These are phyloP conservation scores for Apodemus sylvaticus DNA, from an alignment of 2,113 vertebrate genomes.

Conservation along the genomic window DNA sequence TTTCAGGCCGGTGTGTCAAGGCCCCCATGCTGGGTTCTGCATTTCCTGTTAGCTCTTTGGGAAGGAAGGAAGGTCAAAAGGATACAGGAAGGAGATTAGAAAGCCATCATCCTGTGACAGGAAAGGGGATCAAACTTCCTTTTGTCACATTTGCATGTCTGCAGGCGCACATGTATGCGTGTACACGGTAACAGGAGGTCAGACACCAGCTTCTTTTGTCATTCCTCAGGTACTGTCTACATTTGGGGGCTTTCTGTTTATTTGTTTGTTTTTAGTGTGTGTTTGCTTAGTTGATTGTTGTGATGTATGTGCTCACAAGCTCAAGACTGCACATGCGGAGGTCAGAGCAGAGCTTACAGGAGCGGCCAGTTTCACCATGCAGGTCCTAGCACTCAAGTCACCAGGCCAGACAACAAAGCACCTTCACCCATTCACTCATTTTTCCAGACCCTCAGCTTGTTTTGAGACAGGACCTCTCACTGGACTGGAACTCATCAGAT, in stretches of 20 bases:
- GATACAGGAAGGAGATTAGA: conserved; percentile 58
- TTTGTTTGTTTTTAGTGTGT: not conserved
- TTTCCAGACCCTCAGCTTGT: not conserved
- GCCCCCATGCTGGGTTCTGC: conserved; percentile 64
- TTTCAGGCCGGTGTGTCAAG: conserved; percentile 71
- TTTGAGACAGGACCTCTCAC: not conserved
- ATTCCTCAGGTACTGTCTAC: not conserved
- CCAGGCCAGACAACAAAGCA: not conserved
- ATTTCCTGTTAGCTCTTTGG: conserved; percentile 76
- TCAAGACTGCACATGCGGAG: no score
- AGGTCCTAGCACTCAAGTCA: no score
- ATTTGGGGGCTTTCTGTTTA: no score
- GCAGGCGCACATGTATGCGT: not conserved
- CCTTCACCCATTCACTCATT: not conserved
- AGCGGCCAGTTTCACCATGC: not conserved
- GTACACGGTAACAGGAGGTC: not conserved
- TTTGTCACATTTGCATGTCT: not conserved
- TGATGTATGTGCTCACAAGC: not conserved
- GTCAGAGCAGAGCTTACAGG: not conserved
- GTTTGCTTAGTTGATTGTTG: not conserved
- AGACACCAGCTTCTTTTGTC: not conserved
- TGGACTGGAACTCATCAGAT: not conserved
- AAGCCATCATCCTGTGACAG: conserved; percentile 52
- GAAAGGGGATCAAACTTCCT: not conserved
- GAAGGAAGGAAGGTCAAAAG: conserved; percentile 71